These are phyloP conservation scores for Frieseomelitta varia DNA, from an alignment of 1,140 invertebrate species.

Conservation along the genomic window DNA sequence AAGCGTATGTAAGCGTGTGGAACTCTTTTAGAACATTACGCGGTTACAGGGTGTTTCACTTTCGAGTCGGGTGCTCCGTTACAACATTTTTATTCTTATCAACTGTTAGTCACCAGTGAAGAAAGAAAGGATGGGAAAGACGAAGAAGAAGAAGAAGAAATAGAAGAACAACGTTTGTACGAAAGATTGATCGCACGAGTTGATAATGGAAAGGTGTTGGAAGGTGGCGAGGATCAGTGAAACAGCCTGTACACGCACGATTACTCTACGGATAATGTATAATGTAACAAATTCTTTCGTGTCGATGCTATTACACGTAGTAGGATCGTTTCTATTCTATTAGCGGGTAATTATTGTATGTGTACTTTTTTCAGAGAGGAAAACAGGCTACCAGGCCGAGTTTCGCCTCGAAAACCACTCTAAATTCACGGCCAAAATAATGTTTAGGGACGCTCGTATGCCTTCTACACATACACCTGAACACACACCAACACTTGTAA, in stretches of 20 bases:
- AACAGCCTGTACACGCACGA: background rate
- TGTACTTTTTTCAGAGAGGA: slow-evolving; percentile 18
- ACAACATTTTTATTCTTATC: background rate
- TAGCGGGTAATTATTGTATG: slow-evolving; percentile 19
- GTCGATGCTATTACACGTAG: slow-evolving; percentile 32
- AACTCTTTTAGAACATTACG: slow-evolving; percentile 26
- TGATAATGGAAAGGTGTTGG: background rate
- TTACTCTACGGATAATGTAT: slow-evolving; percentile 22
- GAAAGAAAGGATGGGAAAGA: too few relatives aligned
- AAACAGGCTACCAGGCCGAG: background rate
- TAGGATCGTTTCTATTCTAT: slow-evolving; percentile 27
- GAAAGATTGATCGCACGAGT: background rate
- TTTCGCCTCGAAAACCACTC: slow-evolving; percentile 21
- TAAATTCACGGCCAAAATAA: slow-evolving; percentile 64
- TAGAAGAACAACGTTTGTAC: background rate
- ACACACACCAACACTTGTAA: slow-evolving; percentile 24
- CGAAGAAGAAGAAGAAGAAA: too few relatives aligned
- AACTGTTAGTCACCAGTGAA: background rate
- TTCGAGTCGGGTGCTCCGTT: too few relatives aligned
- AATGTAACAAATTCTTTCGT: slow-evolving; percentile 36
- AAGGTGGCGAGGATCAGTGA: background rate
- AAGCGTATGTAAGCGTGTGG: slow-evolving; percentile 18
- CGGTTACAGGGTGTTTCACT: background rate
- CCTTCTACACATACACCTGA: slow-evolving; percentile 48
- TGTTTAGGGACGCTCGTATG: slow-evolving; percentile 53